phyloP scores from a whole-genome alignment of 2,888 invertebrate species.

The Xanthorhoe spadicearia region DNA sequence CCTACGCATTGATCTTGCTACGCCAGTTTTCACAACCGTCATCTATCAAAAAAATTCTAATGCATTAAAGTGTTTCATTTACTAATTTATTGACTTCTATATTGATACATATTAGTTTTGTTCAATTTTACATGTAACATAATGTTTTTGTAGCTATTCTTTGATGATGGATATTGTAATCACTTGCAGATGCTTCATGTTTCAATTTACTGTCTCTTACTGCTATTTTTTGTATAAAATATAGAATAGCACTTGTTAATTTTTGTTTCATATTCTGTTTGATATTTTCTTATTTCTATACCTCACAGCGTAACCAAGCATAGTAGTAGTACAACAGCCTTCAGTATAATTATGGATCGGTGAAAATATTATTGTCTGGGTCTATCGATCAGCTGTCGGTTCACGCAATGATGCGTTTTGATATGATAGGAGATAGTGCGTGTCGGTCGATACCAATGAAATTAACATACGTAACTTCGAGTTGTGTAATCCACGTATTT shows the following conservation, averaged over 20 bases:
- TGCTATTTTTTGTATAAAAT: too few relatives aligned
- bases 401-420: conserved; percentile 72
- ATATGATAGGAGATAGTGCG: conserved; percentile 77
- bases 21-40: conserved; percentile 31
- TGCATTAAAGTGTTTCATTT: conserved; percentile 30
- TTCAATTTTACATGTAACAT: background rate
- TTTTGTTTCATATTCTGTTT: background rate
- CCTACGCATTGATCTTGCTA: conserved; percentile 34
- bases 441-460: conserved; percentile 62
- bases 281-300: background rate
- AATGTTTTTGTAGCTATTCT: too few relatives aligned
- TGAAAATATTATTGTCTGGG: conserved; percentile 40
- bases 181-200: too few relatives aligned
- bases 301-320: background rate
- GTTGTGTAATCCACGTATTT: conserved; percentile 67
- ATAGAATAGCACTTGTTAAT: background rate
- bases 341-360: conserved; percentile 16
- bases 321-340: background rate
- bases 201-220: too few relatives aligned
- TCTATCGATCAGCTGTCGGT: conserved; percentile 69
- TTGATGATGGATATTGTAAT: too few relatives aligned
- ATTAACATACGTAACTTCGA: conserved; percentile 60
- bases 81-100: conserved; percentile 33
- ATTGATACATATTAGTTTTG: conserved; percentile 16
- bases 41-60: conserved; percentile 28